Conservation (phyloP, 64 coral and sea anemone genomes). For the Montipora sp. region DNA sequence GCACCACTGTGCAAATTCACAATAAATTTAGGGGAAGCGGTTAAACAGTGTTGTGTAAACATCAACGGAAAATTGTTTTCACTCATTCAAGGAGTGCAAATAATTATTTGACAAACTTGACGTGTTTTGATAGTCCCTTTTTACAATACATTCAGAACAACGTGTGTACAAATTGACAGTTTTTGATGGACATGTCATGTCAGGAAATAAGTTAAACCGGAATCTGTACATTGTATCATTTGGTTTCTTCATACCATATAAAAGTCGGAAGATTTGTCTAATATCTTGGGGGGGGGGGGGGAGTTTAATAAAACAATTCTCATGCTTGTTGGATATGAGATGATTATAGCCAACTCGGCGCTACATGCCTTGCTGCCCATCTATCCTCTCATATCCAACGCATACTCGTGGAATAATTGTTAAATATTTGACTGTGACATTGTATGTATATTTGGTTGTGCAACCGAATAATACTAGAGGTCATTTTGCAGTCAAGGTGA, state of each 20-base stretch:
- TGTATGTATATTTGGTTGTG: no score
- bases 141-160: neutral
- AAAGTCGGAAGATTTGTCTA: neutral
- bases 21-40: neutral
- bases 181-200: constrained; percentile 20
- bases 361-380: neutral
- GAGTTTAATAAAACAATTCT: neutral
- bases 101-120: neutral
- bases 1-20: neutral
- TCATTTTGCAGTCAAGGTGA: no score
- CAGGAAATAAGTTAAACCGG: constrained; percentile 20
- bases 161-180: neutral
- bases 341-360: neutral
- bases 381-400: neutral
- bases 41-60: neutral
- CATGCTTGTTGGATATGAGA: neutral
- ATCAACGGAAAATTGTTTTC: neutral
- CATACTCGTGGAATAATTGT: no score
- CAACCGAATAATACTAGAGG: no score
- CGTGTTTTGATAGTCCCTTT: neutral
- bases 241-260: constrained; percentile 1
- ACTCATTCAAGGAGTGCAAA: neutral
- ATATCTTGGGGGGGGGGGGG: neutral
- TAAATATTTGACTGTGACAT: no score
- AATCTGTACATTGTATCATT: constrained; percentile 20